Evolutionary conservation across 2,797 vertebrate genomes (phyloP).

Genomic region (Smutsia gigantea): DNA sequence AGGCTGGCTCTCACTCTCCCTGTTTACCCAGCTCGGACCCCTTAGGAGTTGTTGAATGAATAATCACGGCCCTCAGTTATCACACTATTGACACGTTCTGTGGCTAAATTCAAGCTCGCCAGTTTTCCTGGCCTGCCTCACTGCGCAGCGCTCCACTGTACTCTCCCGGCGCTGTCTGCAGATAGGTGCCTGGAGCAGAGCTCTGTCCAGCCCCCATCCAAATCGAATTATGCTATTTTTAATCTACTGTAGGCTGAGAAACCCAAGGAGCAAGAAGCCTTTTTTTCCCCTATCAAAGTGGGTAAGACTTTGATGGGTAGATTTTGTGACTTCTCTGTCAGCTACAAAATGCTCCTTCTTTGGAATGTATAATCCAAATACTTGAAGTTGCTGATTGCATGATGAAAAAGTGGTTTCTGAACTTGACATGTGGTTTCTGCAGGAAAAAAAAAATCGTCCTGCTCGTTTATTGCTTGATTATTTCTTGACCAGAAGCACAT

Average conservation of each 20-base stretch:
- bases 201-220: neutral
- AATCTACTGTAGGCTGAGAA: neutral
- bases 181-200: neutral
- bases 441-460: neutral
- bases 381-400: neutral
- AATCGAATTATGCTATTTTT: conserved; percentile 24
- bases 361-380: neutral
- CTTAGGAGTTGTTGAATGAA: neutral
- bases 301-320: neutral
- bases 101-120: neutral
- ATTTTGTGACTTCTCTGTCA: conserved; percentile 12
- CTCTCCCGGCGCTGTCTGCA: neutral
- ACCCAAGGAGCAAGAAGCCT: neutral
- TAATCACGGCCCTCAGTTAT: neutral
- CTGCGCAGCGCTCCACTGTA: neutral
- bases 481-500: conserved; percentile 7
- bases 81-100: neutral
- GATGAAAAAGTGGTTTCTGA: conserved; percentile 4
- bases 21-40: neutral
- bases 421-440: neutral
- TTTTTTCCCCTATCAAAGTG: neutral
- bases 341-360: neutral
- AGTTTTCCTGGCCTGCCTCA: neutral
- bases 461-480: neutral
- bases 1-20: neutral